Base-by-base conservation (phyloP, 2,888 invertebrate genomes). In the Bibio marci region DNA sequence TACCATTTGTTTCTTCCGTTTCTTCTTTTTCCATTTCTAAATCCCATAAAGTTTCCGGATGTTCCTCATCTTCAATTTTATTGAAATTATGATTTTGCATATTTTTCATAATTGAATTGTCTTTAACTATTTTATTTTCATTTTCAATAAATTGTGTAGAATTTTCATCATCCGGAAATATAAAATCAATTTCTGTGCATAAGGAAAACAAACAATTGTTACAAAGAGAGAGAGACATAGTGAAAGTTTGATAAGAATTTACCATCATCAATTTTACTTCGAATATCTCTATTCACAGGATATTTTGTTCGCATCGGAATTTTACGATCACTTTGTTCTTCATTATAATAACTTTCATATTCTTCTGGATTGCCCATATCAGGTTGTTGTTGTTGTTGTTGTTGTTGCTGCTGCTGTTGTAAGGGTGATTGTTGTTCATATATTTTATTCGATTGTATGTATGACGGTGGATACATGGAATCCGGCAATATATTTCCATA, bases 1-100 rank as follows among this genome's bases (percentile, higher is more conserved):
- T 7, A 38, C 50, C 52, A 54, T 61, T 45, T 50, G 56, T 40
- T 28, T 58, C 59, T 42, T 70, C 68, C 22, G 56, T 52, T 37
- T 64, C 54, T 45, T 70, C 69, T 43, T 66, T 68, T 46, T 70
- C 70, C n/a, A 65, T 56, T 50, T 70, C 70, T 41, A 70, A 53
- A 47, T 70, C 68, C 70, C 70, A 70, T 7, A 70, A 47, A 42
- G 52, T 61, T 30, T 56, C 53, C 3, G 59, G 38, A 15, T 31
- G 36, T 11, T 30, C 28, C 5, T 37, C 26, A 28, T 41, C 32
- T 18, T 31, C 22, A 12, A 14, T 15, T 15, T 25, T 31, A 4
- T 19, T 32, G 4, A 26, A 31, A 28, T 40, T 31, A 32, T 31
- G 19, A 11, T 25, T 14, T 11, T 11, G 22, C 3, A 12, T 30